Percentiles rank a stretch among this genome's conserved stretches.
Conservation (phyloP, 2,113 vertebrate species). For the Riparia riparia region DNA sequence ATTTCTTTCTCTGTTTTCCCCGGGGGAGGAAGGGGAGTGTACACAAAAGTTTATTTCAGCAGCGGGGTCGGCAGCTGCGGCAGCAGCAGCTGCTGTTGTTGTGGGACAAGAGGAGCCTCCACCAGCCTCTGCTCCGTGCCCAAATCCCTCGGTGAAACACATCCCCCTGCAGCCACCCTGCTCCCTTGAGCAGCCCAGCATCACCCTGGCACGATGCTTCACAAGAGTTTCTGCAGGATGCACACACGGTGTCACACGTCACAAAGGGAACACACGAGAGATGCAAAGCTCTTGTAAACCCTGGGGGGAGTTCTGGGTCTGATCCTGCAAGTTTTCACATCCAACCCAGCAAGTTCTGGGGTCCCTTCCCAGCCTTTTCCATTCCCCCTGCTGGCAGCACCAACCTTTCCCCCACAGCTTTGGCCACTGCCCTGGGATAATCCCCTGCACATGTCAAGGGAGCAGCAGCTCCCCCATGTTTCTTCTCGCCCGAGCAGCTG, state of each 20-base stretch:
- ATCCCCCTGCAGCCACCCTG: accelerated
- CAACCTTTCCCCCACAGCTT: not conserved
- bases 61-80: conserved; percentile 39
- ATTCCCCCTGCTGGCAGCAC: not conserved
- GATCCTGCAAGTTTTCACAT: not conserved
- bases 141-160: not conserved
- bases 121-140: not conserved
- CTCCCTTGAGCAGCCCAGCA: not conserved
- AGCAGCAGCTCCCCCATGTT: not conserved
- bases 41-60: conserved; percentile 67
- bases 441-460: accelerated
- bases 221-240: accelerated
- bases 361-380: not conserved
- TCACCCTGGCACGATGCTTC: accelerated
- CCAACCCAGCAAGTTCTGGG: not conserved
- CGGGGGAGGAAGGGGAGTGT: not conserved
- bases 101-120: not conserved
- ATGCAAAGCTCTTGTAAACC: not conserved
- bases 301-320: not conserved
- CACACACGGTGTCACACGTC: accelerated
- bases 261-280: accelerated
- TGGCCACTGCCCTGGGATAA: not conserved
- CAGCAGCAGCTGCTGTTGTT: conserved; percentile 51
- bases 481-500: conserved; percentile 23
- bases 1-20: conserved; percentile 51